A percentile compares a stretch with the other conserved stretches of the same genome.
Evolutionary conservation across 2,888 invertebrate species (phyloP).

Genomic region (Zygaena filipendulae): DNA sequence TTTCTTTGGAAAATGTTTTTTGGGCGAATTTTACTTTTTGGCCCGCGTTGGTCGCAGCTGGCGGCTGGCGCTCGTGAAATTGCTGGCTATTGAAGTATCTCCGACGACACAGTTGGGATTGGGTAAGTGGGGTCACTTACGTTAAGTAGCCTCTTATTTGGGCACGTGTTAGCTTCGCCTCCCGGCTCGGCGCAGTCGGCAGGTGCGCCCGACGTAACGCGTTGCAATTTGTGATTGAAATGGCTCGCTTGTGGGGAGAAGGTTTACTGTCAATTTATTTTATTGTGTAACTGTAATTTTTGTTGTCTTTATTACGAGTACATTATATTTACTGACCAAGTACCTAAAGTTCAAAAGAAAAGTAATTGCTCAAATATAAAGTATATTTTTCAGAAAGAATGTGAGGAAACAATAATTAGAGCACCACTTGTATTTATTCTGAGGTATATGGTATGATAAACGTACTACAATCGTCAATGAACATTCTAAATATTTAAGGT

Average conservation of each 20-base stretch:
- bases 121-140: constrained; percentile 58
- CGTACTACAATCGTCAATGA: too few relatives aligned
- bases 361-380: too few relatives aligned
- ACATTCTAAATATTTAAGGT: too few relatives aligned
- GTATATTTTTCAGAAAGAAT: too few relatives aligned
- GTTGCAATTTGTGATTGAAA: constrained; percentile 49
- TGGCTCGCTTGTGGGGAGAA: constrained; percentile 39
- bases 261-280: constrained; percentile 21
- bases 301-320: too few relatives aligned
- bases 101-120: constrained; percentile 43
- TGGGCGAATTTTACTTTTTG: constrained; percentile 62
- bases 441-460: too few relatives aligned
- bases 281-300: too few relatives aligned
- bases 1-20: constrained; percentile 61
- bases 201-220: constrained; percentile 42
- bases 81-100: constrained; percentile 43
- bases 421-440: too few relatives aligned
- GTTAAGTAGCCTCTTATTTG: constrained; percentile 61
- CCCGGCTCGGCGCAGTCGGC: constrained; percentile 44
- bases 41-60: constrained; percentile 62
- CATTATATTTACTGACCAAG: too few relatives aligned
- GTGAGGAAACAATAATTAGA: too few relatives aligned
- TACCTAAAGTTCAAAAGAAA: too few relatives aligned
- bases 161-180: constrained; percentile 49
- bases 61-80: constrained; percentile 48